Conservation (phyloP, 2,797 vertebrate genomes). For the Psittacula derbiana region DNA sequence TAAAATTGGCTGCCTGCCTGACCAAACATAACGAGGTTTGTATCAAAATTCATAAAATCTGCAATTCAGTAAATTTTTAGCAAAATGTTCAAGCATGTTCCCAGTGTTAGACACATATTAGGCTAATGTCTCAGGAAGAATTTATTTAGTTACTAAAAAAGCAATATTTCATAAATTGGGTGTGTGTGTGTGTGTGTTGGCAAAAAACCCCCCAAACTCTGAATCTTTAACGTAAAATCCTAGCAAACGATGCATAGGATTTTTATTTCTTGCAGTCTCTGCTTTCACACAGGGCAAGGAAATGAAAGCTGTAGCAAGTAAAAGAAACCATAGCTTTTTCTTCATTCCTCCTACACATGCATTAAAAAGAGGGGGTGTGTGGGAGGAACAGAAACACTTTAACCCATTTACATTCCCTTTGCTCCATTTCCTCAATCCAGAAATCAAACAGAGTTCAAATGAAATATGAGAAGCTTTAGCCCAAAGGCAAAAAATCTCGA, state of each 20-base stretch:
- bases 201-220: background rate
- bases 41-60: background rate
- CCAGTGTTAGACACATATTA: background rate
- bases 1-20: background rate
- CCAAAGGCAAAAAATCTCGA: background rate
- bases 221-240: background rate
- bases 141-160: background rate
- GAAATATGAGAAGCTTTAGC: conserved; percentile 9
- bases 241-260: rapidly evolving
- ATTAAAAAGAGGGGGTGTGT: background rate
- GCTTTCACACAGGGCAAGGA: background rate
- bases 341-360: conserved; percentile 27
- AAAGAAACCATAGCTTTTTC: background rate
- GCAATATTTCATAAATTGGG: background rate
- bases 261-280: background rate
- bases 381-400: conserved; percentile 24
- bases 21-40: background rate
- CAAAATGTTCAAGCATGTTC: background rate
- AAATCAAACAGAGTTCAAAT: conserved; percentile 22
- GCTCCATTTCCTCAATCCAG: background rate
- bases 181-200: background rate
- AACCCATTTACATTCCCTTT: background rate
- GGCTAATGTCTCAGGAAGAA: background rate
- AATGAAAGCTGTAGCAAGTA: background rate
- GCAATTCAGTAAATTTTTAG: background rate